Base-by-base conservation (phyloP, 1,140 invertebrate species). In the Zaprionus davidi region DNA sequence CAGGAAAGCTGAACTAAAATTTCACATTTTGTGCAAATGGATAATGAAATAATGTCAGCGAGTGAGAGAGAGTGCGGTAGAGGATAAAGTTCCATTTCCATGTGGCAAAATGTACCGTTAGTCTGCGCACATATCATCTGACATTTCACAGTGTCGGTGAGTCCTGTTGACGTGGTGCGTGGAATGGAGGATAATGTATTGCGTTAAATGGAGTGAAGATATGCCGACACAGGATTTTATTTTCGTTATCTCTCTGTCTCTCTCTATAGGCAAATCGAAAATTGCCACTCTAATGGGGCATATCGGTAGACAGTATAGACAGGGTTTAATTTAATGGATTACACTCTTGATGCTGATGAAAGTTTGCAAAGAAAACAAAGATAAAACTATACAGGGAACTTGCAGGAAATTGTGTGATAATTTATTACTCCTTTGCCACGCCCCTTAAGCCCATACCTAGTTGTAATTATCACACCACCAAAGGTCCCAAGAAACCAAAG, bases 401-500 rank as follows among this genome's bases (percentile, higher is more conserved):
- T 71, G 28, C 55, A 56, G 68, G 71, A 72, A 81, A 81, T 73
- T 78, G 68, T 65, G 72, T 64, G 60, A 80, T 84, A 80, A 82
- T 80, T 84, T 82, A 82, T 82, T 72, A 46, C 17, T 12, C 5
- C 31, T 20, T 28, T 28, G 46, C 58, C 63, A 38, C 49, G 57
- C 36, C 49, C 49, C 26, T 38, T 20, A 28, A n/a, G 44, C 51
- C 28, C 41, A 53, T 20, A 58, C 31, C 31, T 57, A 64, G 56
- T 67, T 55, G 62, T 81, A 81, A 81, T 81, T 81, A 81, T 72
- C 41, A 2, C n/a, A n/a, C 38, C 38, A 41, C 4, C 5, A 41
- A 6, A n/a, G 13, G 15, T 66, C 53, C 58, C 20, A 62, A 55
- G 31, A 55, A 57, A 74, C 44, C n/a, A 15, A 73, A 80, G 77